Base-by-base conservation (phyloP, 1,140 invertebrate species). In the Drosophila quadrilineata region DNA sequence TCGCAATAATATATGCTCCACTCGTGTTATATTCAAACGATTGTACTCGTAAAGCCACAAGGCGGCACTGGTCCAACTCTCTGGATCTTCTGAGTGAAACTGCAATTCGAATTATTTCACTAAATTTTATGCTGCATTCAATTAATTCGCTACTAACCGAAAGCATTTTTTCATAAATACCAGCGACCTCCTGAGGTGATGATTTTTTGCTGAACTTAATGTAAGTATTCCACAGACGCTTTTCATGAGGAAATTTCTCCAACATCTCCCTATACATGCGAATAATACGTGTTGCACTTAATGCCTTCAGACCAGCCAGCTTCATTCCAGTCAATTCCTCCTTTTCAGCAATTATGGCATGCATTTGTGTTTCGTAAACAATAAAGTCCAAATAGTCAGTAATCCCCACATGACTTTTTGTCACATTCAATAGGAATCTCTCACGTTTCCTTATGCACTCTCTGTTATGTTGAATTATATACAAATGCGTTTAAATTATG, bases 131-230 rank as follows among this genome's bases (percentile, higher is more conserved):
- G 1, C 14, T 43, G 10, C 3, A 14, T 19, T 8, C 0, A 1
- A 12, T 1, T 36, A 12, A 36, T 3, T 24, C 22, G 5, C 3
- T 8, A 21, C 80, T 62, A 50, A 88, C 87, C 54, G 71, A 68
- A 6, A 89, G 64, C 87, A 88, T 87, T 52, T 88, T 88, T 26
- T 89, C 87, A 26, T 88, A 89, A 16, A 87, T 88, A 17, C 79
- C 79, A 1, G 87, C 65, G 3, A 88, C 84, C 52, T 89, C 79
- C 3, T 75, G 52, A 3, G 82, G 73, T 6, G 54, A 69, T 0
- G 52, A 63, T 40, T 79, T 85, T 17, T 88, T 88, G 43, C 70
- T 77, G 19, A 88, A 89, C 31, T 88, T 71, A 6, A 89, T 75
- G 45, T 64, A 89, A 8, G 72, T 74, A 6, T 63, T 57, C 87